These are phyloP conservation scores for Eidolon dupreanum DNA, from an alignment of 2,797 vertebrate genomes.

Conservation along the genomic window DNA sequence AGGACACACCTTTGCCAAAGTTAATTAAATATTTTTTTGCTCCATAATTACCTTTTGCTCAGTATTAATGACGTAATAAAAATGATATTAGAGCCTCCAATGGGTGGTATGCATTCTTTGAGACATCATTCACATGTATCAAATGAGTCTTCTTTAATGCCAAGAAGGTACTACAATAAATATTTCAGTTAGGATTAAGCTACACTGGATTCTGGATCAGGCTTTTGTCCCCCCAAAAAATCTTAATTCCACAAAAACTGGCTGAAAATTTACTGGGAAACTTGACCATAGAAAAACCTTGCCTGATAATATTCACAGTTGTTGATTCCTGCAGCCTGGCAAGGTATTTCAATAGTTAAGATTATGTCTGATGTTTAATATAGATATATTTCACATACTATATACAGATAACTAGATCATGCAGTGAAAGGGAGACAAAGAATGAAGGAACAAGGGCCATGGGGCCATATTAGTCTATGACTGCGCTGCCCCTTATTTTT, in stretches of 20 bases:
- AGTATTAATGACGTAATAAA: constrained; percentile 2
- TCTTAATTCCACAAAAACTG: background rate
- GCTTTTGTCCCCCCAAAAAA: background rate
- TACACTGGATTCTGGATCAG: background rate
- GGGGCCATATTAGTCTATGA: background rate
- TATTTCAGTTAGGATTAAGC: background rate
- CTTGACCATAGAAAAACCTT: background rate
- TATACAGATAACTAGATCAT: background rate
- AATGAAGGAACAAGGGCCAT: background rate
- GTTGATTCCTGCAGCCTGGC: background rate
- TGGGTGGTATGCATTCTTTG: background rate
- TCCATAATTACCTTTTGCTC: background rate
- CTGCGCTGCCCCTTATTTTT: background rate
- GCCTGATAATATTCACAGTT: background rate
- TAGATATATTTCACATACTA: background rate
- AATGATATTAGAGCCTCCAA: background rate
- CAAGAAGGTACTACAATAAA: background rate
- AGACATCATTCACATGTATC: background rate
- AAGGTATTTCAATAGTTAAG: background rate
- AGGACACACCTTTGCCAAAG: background rate
- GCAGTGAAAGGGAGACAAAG: background rate
- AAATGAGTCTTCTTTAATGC: background rate
- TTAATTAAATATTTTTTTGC: background rate
- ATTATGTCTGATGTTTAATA: background rate
- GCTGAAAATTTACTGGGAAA: background rate